A percentile compares a stretch with the other conserved stretches of the same genome.
These are phyloP conservation scores for Xenopus petersii DNA, from an alignment of 2,797 vertebrate species.

Conservation along the genomic window DNA sequence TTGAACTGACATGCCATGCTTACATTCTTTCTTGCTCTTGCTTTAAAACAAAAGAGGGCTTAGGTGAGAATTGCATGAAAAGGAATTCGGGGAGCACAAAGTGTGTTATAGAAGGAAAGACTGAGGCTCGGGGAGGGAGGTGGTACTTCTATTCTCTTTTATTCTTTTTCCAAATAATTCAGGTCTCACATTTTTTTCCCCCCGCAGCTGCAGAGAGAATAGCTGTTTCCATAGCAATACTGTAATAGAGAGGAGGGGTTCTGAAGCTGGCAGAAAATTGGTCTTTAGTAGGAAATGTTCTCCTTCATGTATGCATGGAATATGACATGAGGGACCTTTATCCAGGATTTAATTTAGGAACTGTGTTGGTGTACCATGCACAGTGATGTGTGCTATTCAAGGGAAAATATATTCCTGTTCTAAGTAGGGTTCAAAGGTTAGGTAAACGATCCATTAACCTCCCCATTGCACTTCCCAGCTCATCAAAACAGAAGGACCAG, in stretches of 20 bases:
- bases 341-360: background rate
- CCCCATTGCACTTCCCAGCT: no score
- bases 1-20: background rate
- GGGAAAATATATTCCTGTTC: background rate
- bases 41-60: constrained; percentile 16
- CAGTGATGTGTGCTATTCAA: background rate
- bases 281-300: constrained; percentile 18
- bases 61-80: background rate
- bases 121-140: constrained; percentile 6
- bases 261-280: background rate
- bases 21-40: background rate
- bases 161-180: constrained; percentile 31
- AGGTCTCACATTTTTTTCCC: constrained; percentile 25
- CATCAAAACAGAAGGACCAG: no score
- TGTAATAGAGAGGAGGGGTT: constrained; percentile 16
- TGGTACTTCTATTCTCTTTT: constrained; percentile 10
- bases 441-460: no score
- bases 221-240: constrained; percentile 43
- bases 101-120: constrained; percentile 4
- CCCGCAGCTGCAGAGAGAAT: constrained; percentile 31
- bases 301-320: constrained; percentile 8
- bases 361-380: background rate
- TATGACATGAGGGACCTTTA: background rate
- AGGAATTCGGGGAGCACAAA: constrained; percentile 1
- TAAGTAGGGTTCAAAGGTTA: no score